Evolutionary conservation across 1,140 invertebrate genomes (phyloP), one percentile per base, ranked within the genome.

Genomic region (Copidosoma floridanum): DNA sequence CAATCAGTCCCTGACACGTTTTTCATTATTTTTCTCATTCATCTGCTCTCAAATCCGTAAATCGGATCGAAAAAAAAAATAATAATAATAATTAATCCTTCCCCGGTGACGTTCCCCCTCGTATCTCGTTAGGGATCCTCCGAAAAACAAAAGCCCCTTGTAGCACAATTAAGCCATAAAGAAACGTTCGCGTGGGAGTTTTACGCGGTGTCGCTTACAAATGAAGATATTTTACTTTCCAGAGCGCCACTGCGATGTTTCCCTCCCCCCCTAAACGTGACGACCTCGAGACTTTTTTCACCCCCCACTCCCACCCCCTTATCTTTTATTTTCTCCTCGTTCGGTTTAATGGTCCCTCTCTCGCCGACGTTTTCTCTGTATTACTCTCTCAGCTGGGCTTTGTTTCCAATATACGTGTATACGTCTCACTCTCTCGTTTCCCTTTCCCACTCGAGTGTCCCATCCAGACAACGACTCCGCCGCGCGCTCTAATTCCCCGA

Each of bases 331-430:
- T 58, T 20, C 27, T 51, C 16, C 20, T 29, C 27, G n/a, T 18
- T 16, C 2, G 27, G 48, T 53, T 50, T 60, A 46, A 53, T 53
- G 38, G 57, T 32, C 21, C 43, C 29, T 27, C n/a, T 29, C 24
- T 23, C 27, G 38, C n/a, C n/a, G n/a, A n/a, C n/a, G n/a, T n/a
- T n/a, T 57, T 57, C 12, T 23, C 38, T 14, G 35, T 35, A 29
- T 51, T 53, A 50, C 16, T 37, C 26, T 10, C 48, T 40, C n/a
- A n/a, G 51, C 37, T 26, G 14, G 40, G 52, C 44, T 48, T 40
- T 38, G 14, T 56, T 62, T 51, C 51, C 29, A 21, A 41, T 44
- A 62, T 50, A n/a, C n/a, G n/a, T n/a, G n/a, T n/a, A n/a, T n/a
- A n/a, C n/a, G 29, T 48, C 27, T 35, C 29, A 50, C 24, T 23